These are phyloP conservation scores for Carabus problematicus DNA, from an alignment of 2,888 invertebrate species.

Conservation along the genomic window DNA sequence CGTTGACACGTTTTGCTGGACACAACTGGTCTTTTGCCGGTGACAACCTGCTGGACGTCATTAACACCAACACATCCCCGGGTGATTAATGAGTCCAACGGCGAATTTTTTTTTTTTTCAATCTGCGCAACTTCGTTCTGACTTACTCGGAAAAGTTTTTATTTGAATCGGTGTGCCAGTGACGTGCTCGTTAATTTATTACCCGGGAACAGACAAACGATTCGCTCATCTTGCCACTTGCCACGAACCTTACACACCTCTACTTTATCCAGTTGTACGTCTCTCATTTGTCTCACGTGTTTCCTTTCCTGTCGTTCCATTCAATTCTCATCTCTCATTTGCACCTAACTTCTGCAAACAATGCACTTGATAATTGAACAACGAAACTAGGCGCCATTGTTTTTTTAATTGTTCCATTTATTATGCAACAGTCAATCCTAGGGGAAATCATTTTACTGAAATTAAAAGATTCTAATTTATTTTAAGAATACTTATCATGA, in stretches of 20 bases:
- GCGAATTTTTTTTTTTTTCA: slow-evolving; percentile 31
- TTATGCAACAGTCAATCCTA: slow-evolving; percentile 20
- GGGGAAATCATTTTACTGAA: too few relatives aligned
- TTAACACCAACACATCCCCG: slow-evolving; percentile 20
- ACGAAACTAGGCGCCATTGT: slow-evolving; percentile 26
- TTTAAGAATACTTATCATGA: too few relatives aligned
- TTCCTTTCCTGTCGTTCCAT: neutral
- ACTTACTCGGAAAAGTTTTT: slow-evolving; percentile 33
- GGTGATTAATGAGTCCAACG: slow-evolving; percentile 35
- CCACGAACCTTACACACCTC: neutral
- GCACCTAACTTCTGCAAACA: slow-evolving; percentile 9
- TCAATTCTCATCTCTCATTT: slow-evolving; percentile 4
- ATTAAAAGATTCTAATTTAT: too few relatives aligned
- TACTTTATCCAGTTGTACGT: neutral
- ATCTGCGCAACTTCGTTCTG: slow-evolving; percentile 24
- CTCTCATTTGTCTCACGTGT: too few relatives aligned
- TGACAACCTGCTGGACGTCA: slow-evolving; percentile 17
- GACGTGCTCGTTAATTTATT: slow-evolving; percentile 37
- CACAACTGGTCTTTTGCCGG: neutral
- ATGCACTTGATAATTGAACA: slow-evolving; percentile 29
- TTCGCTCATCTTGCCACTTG: slow-evolving; percentile 18
- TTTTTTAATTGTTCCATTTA: slow-evolving; percentile 40
- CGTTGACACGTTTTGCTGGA: too few relatives aligned
- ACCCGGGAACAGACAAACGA: slow-evolving; percentile 30
- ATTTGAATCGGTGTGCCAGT: slow-evolving; percentile 32